Evolutionary conservation across 2,113 vertebrate species (phyloP).

Genomic region (Odocoileus hemionus): DNA sequence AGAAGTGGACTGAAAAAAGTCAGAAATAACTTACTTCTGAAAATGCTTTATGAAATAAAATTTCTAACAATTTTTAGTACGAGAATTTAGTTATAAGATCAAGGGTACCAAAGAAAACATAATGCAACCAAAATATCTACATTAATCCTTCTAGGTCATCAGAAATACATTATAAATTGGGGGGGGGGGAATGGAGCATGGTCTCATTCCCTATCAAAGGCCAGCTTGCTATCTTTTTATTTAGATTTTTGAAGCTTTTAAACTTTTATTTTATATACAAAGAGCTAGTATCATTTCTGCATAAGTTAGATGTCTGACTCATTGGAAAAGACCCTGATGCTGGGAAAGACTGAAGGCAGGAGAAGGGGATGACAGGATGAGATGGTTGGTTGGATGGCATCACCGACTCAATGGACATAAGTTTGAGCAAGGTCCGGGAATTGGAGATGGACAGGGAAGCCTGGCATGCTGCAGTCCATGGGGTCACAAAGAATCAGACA

Average conservation of each 20-base stretch:
- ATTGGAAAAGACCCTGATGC: not conserved
- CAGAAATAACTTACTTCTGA: not conserved
- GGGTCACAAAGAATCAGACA: not conserved
- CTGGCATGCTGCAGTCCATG: not conserved
- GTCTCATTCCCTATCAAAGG: not conserved
- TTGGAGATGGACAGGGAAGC: not conserved
- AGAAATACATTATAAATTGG: not conserved
- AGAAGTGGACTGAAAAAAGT: not conserved
- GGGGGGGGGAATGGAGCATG: not conserved
- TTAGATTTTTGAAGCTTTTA: not conserved
- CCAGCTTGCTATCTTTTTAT: not conserved
- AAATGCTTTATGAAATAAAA: slow-evolving; percentile 29
- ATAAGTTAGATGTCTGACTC: not conserved
- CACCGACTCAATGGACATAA: fast-evolving
- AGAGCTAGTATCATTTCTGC: not conserved
- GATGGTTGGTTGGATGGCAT: not conserved
- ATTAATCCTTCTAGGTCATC: not conserved
- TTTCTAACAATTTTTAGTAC: not conserved
- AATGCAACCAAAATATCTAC: not conserved
- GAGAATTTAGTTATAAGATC: not conserved
- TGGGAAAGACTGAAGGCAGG: not conserved
- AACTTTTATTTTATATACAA: not conserved
- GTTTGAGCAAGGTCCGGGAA: not conserved
- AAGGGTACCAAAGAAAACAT: not conserved
- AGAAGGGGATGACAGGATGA: not conserved